A percentile compares a stretch with the other conserved stretches of the same genome.
Conservation (phyloP, 2,113 vertebrate species). For the Malurus elegans region DNA sequence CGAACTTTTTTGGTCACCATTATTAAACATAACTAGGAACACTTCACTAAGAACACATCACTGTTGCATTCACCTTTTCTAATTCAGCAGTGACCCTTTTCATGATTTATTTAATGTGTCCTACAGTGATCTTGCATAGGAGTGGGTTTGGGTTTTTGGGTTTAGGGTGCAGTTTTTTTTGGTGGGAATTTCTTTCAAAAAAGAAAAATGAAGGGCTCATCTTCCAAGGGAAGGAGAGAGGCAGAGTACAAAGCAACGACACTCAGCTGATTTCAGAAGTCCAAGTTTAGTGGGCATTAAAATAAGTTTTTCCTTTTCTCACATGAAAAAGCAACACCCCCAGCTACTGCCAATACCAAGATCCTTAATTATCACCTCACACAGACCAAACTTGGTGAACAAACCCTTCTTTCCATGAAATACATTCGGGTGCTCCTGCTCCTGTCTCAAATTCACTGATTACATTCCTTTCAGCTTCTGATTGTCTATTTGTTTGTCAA, state of each 20-base stretch:
- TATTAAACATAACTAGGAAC: not conserved
- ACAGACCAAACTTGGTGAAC: not conserved
- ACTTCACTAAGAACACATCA: not conserved
- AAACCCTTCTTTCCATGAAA: not conserved
- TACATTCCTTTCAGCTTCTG: not conserved
- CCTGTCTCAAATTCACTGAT: not conserved
- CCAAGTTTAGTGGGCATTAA: not conserved
- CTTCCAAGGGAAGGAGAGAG: not conserved
- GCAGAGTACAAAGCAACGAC: not conserved
- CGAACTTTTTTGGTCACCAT: not conserved
- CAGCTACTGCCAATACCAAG: not conserved
- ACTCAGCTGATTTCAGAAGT: not conserved
- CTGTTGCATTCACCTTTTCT: not conserved
- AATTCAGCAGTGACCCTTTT: not conserved
- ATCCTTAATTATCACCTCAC: not conserved
- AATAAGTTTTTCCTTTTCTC: not conserved
- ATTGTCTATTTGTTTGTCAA: not conserved
- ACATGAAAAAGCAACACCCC: not conserved
- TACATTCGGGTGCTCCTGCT: not conserved
- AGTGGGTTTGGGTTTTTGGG: rapidly evolving
- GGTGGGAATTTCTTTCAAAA: not conserved
- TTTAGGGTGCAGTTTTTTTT: not conserved
- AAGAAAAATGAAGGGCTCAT: not conserved
- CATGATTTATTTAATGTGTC: not conserved
- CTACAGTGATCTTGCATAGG: not conserved